Base-by-base conservation (phyloP, 2,888 invertebrate species). In the Malacosoma neustria region DNA sequence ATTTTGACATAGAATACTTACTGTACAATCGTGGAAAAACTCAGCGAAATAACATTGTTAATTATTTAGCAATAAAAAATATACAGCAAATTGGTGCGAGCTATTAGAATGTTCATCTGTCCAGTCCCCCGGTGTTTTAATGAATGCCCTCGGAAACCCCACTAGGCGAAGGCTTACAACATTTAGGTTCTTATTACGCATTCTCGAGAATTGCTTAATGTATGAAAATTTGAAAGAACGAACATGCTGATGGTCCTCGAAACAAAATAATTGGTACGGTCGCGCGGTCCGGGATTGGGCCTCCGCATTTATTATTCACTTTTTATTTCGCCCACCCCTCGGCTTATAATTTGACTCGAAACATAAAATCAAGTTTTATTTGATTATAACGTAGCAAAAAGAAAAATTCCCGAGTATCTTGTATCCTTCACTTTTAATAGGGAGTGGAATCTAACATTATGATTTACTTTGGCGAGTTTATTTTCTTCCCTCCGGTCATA, bases 331-430 rank as follows among this genome's bases (percentile, higher is more conserved):
- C 71, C 74, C 74, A 73, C 80, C 79, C 74, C 74, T 77, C 65
- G 68, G 75, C 79, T 82, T 84, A 81, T 82, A 82, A 85, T 84
- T 82, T 84, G 81, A 81, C 77, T 82, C 65, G 74, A 79, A 84
- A 82, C 81, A 82, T 82, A 82, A 82, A 84, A 84, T 84, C 81
- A 81, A 81, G 81, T 84, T 84, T 80, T 80, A 82, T 82, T 82
- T 81, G 75, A 82, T 84, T 81, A 77, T 69, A 61, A 5, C 72
- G 72, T 63, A 70, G 64, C 68, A 72, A 73, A 72, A 71, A 67
- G 66, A 72, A 73, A 68, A 73, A 65, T 58, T 60, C 57, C 22
- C 46, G 61, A 70, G 74, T 68, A 69, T 72, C 66, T 76, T 68
- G 63, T 72, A 71, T 72, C 67, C 67, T 71, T 72, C 69, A 75